Evolutionary conservation across 2,888 invertebrate genomes (phyloP).

Genomic region (Mesopsocus fuscifrons): DNA sequence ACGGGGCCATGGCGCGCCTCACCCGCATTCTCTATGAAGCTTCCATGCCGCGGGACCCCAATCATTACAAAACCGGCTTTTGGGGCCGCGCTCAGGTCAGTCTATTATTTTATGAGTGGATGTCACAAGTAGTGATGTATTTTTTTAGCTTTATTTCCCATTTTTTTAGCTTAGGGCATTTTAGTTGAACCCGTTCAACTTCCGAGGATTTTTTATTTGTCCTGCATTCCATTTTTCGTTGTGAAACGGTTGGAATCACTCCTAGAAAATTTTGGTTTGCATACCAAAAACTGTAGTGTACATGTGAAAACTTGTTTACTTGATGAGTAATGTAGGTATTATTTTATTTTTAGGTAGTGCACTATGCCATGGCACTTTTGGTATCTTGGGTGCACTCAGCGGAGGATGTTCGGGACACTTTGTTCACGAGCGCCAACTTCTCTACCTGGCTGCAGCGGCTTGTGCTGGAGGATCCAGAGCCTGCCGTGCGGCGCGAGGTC

Average conservation of each 20-base stretch:
- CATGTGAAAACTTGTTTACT: too few relatives aligned
- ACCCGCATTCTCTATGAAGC: constrained; percentile 79
- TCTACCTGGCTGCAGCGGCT: constrained; percentile 60
- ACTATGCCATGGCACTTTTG: constrained; percentile 78
- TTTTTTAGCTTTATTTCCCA: constrained; percentile 8
- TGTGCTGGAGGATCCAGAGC: constrained; percentile 82
- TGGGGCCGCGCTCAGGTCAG: constrained; percentile 75
- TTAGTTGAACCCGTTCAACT: too few relatives aligned
- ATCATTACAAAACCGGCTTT: constrained; percentile 78
- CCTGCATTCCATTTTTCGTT: too few relatives aligned
- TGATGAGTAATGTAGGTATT: too few relatives aligned
- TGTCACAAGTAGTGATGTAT: constrained; percentile 13
- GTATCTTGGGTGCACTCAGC: constrained; percentile 87
- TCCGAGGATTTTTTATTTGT: too few relatives aligned
- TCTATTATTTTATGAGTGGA: constrained; percentile 10
- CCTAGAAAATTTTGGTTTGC: too few relatives aligned
- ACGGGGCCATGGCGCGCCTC: constrained; percentile 61
- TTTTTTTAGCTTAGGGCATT: background rate
- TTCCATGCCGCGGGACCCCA: constrained; percentile 55
- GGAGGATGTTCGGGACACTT: constrained; percentile 49
- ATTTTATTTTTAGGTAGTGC: constrained; percentile 40
- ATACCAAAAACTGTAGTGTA: too few relatives aligned
- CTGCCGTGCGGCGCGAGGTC: constrained; percentile 74
- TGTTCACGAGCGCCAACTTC: constrained; percentile 53
- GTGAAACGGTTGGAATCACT: too few relatives aligned